Base-by-base conservation (phyloP, 2,888 invertebrate species). In the Opisthograptis luteolata region DNA sequence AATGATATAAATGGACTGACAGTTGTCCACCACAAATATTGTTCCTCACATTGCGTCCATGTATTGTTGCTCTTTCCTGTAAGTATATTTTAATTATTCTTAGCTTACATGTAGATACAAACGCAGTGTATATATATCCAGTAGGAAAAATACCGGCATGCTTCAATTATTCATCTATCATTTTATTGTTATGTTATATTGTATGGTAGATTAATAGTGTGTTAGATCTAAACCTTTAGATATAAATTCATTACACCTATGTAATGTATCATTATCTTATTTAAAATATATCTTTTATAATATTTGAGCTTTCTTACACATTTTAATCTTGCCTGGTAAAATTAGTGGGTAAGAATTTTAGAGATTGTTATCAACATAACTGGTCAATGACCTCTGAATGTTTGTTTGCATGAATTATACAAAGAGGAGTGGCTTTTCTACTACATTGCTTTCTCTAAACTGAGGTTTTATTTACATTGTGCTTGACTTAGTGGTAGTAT, bases 31-130 rank as follows among this genome's bases (percentile, higher is more conserved):
- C 64, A 31, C 24, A 22, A 36, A 34, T n/a, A n/a, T 49, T 60
- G 75, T 72, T 68, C 74, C 74, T 68, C 71, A 76, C 67, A 68
- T 68, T 71, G 81, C 84, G 82, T 88, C 90, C 85, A 91, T 91
- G 91, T 91, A 91, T 87, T 91, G 91, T 90, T 91, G 91, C 75
- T 91, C 91, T 57, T 87, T 91, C 70, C 87, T 91, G 91, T 91
- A 72, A 91, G 91, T 91, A 75, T 27, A 17, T 14, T 3, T 24
- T 14, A 2, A 14, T 2, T 27, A 3, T 24, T 8, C 6, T 8
- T 3, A 17, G 2, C 17, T 17, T 24, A 10, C 9, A 10, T 27
- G 9, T 9, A 10, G 10, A 3, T 24, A 24, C 8, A 2, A 24
- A 24, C 17, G 4, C 5, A 3, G 17, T 17, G 2, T 17, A 17